Evolutionary conservation across 2,113 vertebrate species (phyloP), one percentile per base, ranked within the genome.

Genomic region (Leptobrachium leishanense): DNA sequence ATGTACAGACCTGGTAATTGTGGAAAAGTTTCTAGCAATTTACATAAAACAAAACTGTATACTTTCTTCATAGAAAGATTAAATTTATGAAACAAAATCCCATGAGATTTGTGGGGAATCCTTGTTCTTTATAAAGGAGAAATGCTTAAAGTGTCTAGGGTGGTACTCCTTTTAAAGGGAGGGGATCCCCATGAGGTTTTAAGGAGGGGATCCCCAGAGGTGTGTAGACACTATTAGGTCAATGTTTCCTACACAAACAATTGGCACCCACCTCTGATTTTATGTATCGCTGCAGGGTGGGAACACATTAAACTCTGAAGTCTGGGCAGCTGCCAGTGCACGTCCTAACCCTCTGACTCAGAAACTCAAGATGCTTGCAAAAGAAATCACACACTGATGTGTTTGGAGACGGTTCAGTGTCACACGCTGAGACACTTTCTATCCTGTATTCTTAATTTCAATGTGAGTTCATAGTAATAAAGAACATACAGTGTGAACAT

Each of bases 231-330:
- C 11, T 65, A 65, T 79, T 72, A 64, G 68, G 39, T 79, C 76
- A 79, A 41, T 42, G 13, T 79, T 79, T 79, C 68, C 76, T 65
- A 72, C 43, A 70, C 46, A 76, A 20, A 77, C 76, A 77, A 77
- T 62, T 77, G 76, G 76, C 76, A 71, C 76, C 62, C 76, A 79
- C 76, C 68, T 65, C 76, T 72, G 41, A 67, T 63, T 77, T 70
- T 67, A 77, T 77, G 76, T 63, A 57, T 77, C 68, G 76, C 76
- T 79, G 39, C 76, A 79, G 76, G 76, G 76, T 79, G 76, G 76
- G 76, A 79, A 79, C 76, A 72, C 68, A 77, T 77, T 72, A 79
- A 79, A 63, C 55, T 63, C 44, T 77, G 20, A 9, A 40, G 68
- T 13, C 65, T 79, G 76, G 76, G 68, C 44, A 42, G 13, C 41